A percentile compares a stretch with the other conserved stretches of the same genome.
phyloP scores from a whole-genome alignment of 2,113 vertebrate genomes.

The Albula glossodonta region DNA sequence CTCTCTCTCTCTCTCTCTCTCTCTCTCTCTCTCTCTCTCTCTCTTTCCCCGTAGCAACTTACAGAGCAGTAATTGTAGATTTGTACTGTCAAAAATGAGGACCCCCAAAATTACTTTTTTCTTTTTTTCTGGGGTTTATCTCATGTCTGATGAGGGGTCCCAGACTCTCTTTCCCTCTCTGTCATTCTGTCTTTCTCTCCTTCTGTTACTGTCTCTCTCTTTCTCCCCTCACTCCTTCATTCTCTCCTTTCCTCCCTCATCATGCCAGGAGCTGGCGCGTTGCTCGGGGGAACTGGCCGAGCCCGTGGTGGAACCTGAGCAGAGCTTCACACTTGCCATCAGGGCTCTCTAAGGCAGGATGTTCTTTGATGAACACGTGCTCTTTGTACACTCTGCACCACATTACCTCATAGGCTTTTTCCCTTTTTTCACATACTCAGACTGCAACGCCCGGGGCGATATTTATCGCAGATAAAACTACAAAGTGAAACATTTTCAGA shows the following conservation, averaged over 20 bases:
- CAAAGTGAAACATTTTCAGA: background rate
- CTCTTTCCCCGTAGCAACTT: background rate
- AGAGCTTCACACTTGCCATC: background rate
- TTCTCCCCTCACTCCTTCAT: background rate
- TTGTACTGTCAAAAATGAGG: no score
- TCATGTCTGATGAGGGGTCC: no score
- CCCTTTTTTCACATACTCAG: background rate
- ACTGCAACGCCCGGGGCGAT: background rate
- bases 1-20: constrained; percentile 1
- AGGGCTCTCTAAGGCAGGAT: background rate
- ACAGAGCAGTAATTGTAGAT: no score
- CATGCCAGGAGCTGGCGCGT: background rate
- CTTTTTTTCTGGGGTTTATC: no score
- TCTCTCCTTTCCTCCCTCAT: background rate
- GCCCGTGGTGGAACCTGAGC: background rate
- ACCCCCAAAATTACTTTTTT: no score
- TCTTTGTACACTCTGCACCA: background rate
- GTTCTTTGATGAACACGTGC: constrained; percentile 1
- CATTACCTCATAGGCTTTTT: background rate
- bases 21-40: background rate
- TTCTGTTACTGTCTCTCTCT: background rate
- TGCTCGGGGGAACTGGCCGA: background rate
- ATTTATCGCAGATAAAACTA: background rate
- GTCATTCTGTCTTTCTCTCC: background rate
- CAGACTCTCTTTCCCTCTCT: no score